Base-by-base conservation (phyloP, 2,797 vertebrate species). In the Microctenopoma steveboyesi region DNA sequence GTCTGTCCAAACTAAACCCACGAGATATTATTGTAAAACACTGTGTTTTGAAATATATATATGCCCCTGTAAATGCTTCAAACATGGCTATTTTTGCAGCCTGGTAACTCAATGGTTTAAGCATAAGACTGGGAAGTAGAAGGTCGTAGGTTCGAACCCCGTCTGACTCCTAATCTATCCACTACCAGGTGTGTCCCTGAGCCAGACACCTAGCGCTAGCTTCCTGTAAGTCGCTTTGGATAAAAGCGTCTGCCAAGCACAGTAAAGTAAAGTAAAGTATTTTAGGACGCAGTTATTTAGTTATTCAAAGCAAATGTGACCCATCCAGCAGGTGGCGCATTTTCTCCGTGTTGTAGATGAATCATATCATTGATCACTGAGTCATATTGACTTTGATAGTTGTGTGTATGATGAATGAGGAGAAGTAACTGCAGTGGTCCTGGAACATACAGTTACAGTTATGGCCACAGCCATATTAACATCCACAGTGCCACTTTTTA, bases 311-410 rank as follows among this genome's bases (percentile, higher is more conserved):
- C 22, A 22, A 22, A 22, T 22, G 22, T 22, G 49, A 69, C 7
- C 10, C 50, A 14, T 82, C 90, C 91, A 86, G 83, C 74, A 91
- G 91, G 72, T 79, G 90, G 87, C 55, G 71, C 65, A 30, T 14
- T 72, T 22, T 47, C 13, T 71, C 71, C 65, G 4, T 35, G n/a
- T 4, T 35, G n/a, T 4, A 13, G 22, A 64, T 37, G 12, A 22
- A 22, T 22, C 22, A 22, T 22, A 22, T 22, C 14, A 18, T 30
- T 50, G 2, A 56, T 45, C 4, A 7, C 22, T 22, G 22, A 22
- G 11, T 52, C 30, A 40, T 11, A 6, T 15, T 71, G 27, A 51
- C 12, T 49, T 39, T 16, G 33, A 40, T 52, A 14, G 3, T 57
- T 68, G 14, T 7, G 10, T 58, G 33, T 15, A 33, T 28, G 12